Percentiles rank a stretch among this genome's conserved stretches.
Conservation (phyloP, 37 sponge, comb jelly and placozoan genomes). For the Crambe crambe region DNA sequence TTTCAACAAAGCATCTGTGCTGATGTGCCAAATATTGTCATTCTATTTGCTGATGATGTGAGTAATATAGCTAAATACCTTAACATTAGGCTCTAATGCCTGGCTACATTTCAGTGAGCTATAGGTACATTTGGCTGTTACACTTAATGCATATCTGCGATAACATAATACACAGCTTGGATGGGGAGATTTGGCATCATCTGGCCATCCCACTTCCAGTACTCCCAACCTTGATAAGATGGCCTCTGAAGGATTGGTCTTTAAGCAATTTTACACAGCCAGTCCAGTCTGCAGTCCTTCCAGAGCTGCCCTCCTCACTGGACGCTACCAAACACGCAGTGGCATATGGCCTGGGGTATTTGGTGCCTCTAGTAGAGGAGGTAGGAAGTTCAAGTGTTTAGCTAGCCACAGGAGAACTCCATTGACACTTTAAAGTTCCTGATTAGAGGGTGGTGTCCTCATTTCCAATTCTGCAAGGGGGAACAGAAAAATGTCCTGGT, state of each 20-base stretch:
- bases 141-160: too few relatives aligned
- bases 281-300: slow-evolving; percentile 79
- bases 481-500: too few relatives aligned
- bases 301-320: slow-evolving; percentile 72
- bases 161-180: slow-evolving; percentile 45
- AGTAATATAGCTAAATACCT: slow-evolving; percentile 5
- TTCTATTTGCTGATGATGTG: slow-evolving; percentile 84
- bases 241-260: slow-evolving; percentile 64
- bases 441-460: too few relatives aligned
- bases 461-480: too few relatives aligned
- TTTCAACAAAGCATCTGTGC: background rate
- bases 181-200: slow-evolving; percentile 63
- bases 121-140: background rate
- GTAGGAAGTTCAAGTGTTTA: too few relatives aligned
- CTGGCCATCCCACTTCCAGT: slow-evolving; percentile 80
- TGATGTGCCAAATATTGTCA: slow-evolving; percentile 64
- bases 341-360: slow-evolving; percentile 80
- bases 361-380: slow-evolving; percentile 39
- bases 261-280: slow-evolving; percentile 62
- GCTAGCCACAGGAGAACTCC: too few relatives aligned
- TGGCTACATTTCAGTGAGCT: slow-evolving; percentile 3
- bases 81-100: background rate
- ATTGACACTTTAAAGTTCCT: too few relatives aligned
- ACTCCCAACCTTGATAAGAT: slow-evolving; percentile 76
- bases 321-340: slow-evolving; percentile 68